phyloP scores from a whole-genome alignment of 2,113 vertebrate species.

The Dascyllus trimaculatus region DNA sequence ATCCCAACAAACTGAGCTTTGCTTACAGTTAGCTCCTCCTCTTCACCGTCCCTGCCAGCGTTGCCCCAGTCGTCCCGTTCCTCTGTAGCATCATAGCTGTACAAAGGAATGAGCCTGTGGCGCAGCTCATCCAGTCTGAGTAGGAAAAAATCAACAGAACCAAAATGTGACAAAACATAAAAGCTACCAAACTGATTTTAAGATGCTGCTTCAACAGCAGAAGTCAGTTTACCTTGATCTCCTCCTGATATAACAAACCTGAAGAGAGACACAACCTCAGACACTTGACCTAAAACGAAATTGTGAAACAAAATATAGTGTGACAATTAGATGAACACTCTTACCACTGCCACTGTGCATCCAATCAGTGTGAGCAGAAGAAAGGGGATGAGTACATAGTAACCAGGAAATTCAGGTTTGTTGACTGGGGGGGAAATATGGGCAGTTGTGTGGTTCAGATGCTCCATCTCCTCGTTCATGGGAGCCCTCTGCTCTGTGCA shows the following conservation, averaged over 20 bases:
- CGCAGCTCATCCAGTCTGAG: slow-evolving; percentile 66
- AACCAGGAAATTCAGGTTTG: slow-evolving; percentile 35
- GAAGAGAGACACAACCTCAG: slow-evolving; percentile 1
- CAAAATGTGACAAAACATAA: background rate
- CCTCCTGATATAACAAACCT: slow-evolving; percentile 65
- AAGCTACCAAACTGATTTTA: background rate
- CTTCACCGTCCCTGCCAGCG: slow-evolving; percentile 2
- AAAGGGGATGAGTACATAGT: slow-evolving; percentile 44
- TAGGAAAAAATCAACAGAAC: background rate
- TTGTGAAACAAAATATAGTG: background rate
- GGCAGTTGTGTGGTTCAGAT: slow-evolving; percentile 61
- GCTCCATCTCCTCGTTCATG: background rate
- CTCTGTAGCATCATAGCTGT: slow-evolving; percentile 71
- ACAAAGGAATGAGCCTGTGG: slow-evolving; percentile 73
- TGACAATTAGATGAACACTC: background rate
- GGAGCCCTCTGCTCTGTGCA: background rate
- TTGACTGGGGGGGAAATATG: slow-evolving; percentile 3
- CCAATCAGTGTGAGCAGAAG: slow-evolving; percentile 39
- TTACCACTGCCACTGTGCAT: slow-evolving; percentile 64
- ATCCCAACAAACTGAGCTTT: background rate
- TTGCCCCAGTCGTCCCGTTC: slow-evolving; percentile 41
- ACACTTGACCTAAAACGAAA: background rate
- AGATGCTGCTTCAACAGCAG: background rate
- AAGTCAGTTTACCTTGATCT: slow-evolving; percentile 46
- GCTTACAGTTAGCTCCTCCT: slow-evolving; percentile 45